phyloP scores from a whole-genome alignment of 2,888 invertebrate species.

The Perizoma flavofasciatum region DNA sequence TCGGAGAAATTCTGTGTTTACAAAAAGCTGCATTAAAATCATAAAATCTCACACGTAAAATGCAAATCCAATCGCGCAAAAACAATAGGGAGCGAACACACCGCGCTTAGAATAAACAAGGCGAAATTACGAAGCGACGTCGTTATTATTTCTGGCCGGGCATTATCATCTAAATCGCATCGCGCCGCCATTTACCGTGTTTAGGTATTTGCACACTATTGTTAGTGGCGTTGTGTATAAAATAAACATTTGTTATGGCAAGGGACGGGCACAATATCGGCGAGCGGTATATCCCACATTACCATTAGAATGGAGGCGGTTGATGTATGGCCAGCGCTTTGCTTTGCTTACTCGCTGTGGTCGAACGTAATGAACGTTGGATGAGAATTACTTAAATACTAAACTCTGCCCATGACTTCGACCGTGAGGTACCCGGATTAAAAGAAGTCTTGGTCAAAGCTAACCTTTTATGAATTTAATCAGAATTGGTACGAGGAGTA shows the following conservation, averaged over 20 bases:
- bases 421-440: too few relatives aligned
- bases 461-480: too few relatives aligned
- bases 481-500: too few relatives aligned
- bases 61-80: slow-evolving; percentile 42
- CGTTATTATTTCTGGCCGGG: slow-evolving; percentile 75
- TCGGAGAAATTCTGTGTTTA: not conserved
- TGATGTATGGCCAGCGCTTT: slow-evolving; percentile 74
- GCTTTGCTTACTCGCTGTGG: slow-evolving; percentile 42
- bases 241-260: slow-evolving; percentile 83
- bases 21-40: not conserved
- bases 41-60: slow-evolving; percentile 31
- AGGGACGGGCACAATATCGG: slow-evolving; percentile 77
- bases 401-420: too few relatives aligned
- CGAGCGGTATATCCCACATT: slow-evolving; percentile 71
- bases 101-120: slow-evolving; percentile 56
- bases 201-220: slow-evolving; percentile 84
- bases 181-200: slow-evolving; percentile 76
- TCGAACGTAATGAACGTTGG: slow-evolving; percentile 42
- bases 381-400: slow-evolving; percentile 25
- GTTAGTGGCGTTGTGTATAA: slow-evolving; percentile 84
- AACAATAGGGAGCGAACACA: slow-evolving; percentile 42
- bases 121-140: slow-evolving; percentile 63
- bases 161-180: slow-evolving; percentile 84
- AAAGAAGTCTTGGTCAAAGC: too few relatives aligned
- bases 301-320: slow-evolving; percentile 78